These are phyloP conservation scores for Chionoecetes opilio DNA, from an alignment of 1,140 invertebrate genomes.

Conservation along the genomic window DNA sequence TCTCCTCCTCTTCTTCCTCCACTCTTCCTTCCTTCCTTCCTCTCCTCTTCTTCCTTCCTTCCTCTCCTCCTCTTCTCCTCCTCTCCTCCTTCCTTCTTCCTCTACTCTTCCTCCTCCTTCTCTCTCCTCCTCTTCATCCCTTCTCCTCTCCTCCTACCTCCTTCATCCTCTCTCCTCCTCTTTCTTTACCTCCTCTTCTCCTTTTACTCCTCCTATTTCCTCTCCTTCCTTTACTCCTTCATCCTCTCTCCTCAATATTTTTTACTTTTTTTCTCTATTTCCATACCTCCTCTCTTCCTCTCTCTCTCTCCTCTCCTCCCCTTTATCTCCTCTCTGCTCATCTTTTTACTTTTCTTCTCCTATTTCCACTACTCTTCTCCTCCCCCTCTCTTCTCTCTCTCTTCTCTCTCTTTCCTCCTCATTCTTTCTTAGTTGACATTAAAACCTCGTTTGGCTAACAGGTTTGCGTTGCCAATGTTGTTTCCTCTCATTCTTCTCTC, in stretches of 20 bases:
- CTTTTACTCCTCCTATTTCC: not conserved
- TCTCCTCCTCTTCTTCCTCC: not conserved
- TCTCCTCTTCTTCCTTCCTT: not conserved
- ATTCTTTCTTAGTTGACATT: too few relatives aligned
- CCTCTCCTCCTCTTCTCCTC: not conserved
- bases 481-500: too few relatives aligned
- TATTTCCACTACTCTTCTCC: not conserved
- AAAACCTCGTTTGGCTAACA: too few relatives aligned
- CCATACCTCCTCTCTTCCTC: not conserved
- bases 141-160: not conserved
- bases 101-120: not conserved
- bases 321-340: not conserved
- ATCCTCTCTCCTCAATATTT: not conserved
- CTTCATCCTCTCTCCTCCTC: not conserved
- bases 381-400: not conserved
- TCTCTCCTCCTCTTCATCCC: not conserved
- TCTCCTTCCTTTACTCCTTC: not conserved
- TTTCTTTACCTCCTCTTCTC: not conserved
- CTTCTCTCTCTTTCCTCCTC: not conserved
- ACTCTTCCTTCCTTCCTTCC: not conserved
- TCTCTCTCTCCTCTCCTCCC: not conserved
- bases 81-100: too few relatives aligned
- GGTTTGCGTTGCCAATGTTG: too few relatives aligned
- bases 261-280: not conserved
- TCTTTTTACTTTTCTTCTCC: not conserved